A percentile compares a stretch with the other conserved stretches of the same genome.
These are phyloP conservation scores for Euzophera pinguis DNA, from an alignment of 2,888 invertebrate genomes.

Conservation along the genomic window DNA sequence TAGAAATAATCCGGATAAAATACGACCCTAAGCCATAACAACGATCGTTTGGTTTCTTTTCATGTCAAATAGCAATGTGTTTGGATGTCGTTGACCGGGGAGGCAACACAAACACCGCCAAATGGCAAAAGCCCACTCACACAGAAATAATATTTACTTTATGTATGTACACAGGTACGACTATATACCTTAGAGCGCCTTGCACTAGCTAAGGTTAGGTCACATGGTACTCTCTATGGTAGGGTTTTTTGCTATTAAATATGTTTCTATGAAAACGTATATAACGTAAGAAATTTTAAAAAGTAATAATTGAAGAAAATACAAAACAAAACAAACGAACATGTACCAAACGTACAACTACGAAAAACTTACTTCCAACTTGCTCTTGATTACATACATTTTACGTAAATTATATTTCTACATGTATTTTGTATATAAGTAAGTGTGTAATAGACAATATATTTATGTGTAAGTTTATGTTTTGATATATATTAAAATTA, in stretches of 20 bases:
- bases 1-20: slow-evolving; percentile 33
- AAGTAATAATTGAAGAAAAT: too few relatives aligned
- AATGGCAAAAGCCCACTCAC: slow-evolving; percentile 31
- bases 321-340: too few relatives aligned
- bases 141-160: slow-evolving; percentile 6
- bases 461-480: too few relatives aligned
- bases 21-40: slow-evolving; percentile 29
- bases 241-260: not conserved
- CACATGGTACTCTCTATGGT: not conserved
- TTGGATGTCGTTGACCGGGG: slow-evolving; percentile 61
- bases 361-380: too few relatives aligned
- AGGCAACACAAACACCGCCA: slow-evolving; percentile 41
- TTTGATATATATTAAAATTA: too few relatives aligned
- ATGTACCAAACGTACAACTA: too few relatives aligned
- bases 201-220: slow-evolving; percentile 22
- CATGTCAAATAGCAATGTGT: slow-evolving; percentile 61
- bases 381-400: too few relatives aligned
- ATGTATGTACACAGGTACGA: not conserved
- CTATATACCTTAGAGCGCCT: not conserved
- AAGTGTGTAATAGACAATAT: too few relatives aligned
- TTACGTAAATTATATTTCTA: too few relatives aligned
- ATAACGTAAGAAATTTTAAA: too few relatives aligned
- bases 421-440: too few relatives aligned
- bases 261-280: too few relatives aligned
- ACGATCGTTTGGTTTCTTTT: slow-evolving; percentile 50